Base-by-base conservation (phyloP, 2,113 vertebrate species). In the Phalacrocorax aristotelis region DNA sequence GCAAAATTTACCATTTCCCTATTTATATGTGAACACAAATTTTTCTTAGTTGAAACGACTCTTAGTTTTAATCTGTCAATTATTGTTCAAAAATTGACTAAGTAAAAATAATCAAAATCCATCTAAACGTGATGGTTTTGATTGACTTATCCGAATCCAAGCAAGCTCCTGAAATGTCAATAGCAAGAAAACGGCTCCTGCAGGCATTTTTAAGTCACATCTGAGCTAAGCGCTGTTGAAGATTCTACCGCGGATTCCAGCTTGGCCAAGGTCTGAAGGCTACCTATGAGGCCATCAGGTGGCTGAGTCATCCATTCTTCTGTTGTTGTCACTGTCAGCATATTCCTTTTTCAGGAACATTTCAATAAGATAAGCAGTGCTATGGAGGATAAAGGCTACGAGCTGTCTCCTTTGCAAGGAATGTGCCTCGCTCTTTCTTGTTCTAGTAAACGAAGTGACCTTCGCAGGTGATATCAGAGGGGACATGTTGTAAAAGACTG, bases 281-380 rank as follows among this genome's bases (percentile, higher is more conserved):
- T 70, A 32, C 81, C 64, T 65, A 4, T 83, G 71, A 80, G 46
- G 77, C 36, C 55, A 46, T 65, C 27, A 25, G 8, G 13, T 32
- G 36, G 51, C 3, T 14, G 44, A 80, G 61, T 90, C 83, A 90
- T 84, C 40, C 34, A 25, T 80, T 75, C 54, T 76, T 46, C 44
- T 13, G 3, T 49, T 60, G 65, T 68, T 90, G 58, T 52, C 71
- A 55, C 65, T 54, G 86, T 57, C 89, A 87, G 86, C 78, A 83
- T 91, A 49, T 75, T 87, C n/a, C 34, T 78, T 88, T 72, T n/a
- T 38, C n/a, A 18, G 65, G 60, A 89, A 49, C 36, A 29, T 66
- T 93, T 89, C 58, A 72, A 1, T 46, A 32, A 89, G 93, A 93
- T 94, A 95, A 93, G 54, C 40, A 40, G 38, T 92, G 89, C 72